Evolutionary conservation across 2,888 invertebrate species (phyloP).

Genomic region (Campoplex capitator): DNA sequence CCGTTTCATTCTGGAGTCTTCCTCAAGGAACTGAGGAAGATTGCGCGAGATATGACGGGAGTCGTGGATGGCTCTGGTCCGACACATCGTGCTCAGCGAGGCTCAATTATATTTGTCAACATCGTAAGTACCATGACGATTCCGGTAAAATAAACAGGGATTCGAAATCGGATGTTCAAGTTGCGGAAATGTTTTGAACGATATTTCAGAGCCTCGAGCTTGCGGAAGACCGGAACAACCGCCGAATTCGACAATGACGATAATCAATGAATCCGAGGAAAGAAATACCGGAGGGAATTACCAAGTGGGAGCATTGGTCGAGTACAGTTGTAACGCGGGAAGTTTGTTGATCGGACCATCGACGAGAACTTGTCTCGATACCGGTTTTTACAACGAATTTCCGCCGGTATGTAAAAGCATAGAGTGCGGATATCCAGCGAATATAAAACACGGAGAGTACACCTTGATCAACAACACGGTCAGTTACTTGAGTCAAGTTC

Average conservation of each 20-base stretch:
- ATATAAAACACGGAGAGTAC: constrained; percentile 93
- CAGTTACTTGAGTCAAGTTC: constrained; percentile 94
- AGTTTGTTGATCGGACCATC: constrained; percentile 95
- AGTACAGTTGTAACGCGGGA: constrained; percentile 94
- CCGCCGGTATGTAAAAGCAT: constrained; percentile 97
- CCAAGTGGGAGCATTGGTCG: constrained; percentile 91
- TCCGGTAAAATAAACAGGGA: too few relatives aligned
- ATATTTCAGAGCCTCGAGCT: constrained; percentile 91
- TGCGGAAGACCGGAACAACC: constrained; percentile 97
- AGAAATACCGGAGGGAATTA: constrained; percentile 87
- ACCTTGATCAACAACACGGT: constrained; percentile 93
- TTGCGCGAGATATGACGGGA: constrained; percentile 96
- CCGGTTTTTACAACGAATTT: constrained; percentile 97
- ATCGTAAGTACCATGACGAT: constrained; percentile 90
- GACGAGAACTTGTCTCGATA: constrained; percentile 93
- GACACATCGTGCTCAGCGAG: constrained; percentile 94
- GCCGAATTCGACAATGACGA: constrained; percentile 94
- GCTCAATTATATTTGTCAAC: constrained; percentile 96
- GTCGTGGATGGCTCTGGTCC: constrained; percentile 97
- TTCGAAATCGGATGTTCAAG: background rate
- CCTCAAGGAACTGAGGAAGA: constrained; percentile 92
- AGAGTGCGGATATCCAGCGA: constrained; percentile 95
- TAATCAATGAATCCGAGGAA: constrained; percentile 85
- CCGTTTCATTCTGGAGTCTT: constrained; percentile 96
- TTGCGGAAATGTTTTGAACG: background rate